Percentiles rank a stretch among this genome's conserved stretches.
phyloP scores from a whole-genome alignment of 2,113 vertebrate species.

The Psephotus haematonotus region DNA sequence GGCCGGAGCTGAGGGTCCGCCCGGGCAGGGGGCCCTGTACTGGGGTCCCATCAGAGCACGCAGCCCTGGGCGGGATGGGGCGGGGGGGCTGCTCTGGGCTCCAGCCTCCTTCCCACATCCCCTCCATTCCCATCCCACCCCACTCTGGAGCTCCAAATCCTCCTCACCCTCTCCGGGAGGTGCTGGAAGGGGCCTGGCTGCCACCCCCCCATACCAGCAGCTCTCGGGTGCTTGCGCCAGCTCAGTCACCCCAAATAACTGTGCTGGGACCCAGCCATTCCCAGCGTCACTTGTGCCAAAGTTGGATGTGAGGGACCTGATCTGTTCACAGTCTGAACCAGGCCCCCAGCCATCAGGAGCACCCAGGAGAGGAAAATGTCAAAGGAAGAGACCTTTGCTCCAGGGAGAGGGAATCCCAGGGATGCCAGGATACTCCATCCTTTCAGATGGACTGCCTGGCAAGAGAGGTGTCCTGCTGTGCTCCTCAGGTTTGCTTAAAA shows the following conservation, averaged over 20 bases:
- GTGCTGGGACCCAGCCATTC: background rate
- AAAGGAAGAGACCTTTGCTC: background rate
- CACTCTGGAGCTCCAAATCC: background rate
- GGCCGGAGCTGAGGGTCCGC: background rate
- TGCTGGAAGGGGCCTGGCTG: background rate
- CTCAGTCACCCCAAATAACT: accelerated
- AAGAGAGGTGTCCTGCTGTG: background rate
- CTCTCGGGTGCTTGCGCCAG: background rate
- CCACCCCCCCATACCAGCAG: background rate
- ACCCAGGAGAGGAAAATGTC: background rate
- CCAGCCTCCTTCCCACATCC: background rate
- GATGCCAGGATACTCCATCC: background rate
- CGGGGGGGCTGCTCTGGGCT: background rate
- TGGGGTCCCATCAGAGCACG: background rate
- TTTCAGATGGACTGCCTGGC: background rate
- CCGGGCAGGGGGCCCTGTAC: background rate
- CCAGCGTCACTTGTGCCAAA: background rate
- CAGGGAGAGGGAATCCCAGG: background rate
- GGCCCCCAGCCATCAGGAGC: background rate
- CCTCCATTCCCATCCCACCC: background rate
- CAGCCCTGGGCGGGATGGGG: background rate
- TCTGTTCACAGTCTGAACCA: background rate
- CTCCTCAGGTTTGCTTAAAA: background rate
- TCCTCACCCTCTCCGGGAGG: background rate
- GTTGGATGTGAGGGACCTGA: background rate